These are phyloP conservation scores for Gorsachius magnificus DNA, from an alignment of 2,797 vertebrate species.

Conservation along the genomic window DNA sequence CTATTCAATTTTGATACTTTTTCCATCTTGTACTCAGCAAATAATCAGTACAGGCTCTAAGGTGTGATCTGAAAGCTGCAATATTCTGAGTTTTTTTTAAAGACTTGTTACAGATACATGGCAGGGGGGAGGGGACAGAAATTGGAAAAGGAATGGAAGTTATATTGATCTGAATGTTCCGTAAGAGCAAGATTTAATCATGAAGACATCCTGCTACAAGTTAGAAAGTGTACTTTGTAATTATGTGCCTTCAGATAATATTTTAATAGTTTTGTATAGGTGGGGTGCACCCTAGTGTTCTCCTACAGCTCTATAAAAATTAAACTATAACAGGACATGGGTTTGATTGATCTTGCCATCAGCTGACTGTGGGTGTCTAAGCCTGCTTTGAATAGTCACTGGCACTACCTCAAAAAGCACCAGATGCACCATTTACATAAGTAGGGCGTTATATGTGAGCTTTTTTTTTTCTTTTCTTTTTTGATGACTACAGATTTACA, in stretches of 20 bases:
- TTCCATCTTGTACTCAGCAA: background rate
- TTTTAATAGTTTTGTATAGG: background rate
- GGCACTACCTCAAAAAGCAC: slow-evolving; percentile 12
- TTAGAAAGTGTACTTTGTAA: background rate
- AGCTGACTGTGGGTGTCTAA: background rate
- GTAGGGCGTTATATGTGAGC: background rate
- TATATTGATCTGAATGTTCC: background rate
- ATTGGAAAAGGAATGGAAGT: background rate
- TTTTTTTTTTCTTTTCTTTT: background rate
- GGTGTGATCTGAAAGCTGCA: background rate
- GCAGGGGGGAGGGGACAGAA: too few relatives aligned
- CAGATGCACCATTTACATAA: slow-evolving; percentile 35
- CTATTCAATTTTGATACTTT: background rate
- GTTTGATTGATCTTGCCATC: background rate
- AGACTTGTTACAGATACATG: background rate
- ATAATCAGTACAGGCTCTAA: background rate
- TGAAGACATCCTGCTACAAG: background rate
- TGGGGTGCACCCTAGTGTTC: background rate
- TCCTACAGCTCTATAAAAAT: background rate
- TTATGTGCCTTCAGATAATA: background rate
- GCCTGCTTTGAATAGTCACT: slow-evolving; percentile 10
- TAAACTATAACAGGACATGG: background rate
- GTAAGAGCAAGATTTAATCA: background rate
- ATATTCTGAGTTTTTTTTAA: rapidly evolving
- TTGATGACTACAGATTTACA: background rate